Base-by-base conservation (phyloP, 2,113 vertebrate species). In the Alligator sinensis region DNA sequence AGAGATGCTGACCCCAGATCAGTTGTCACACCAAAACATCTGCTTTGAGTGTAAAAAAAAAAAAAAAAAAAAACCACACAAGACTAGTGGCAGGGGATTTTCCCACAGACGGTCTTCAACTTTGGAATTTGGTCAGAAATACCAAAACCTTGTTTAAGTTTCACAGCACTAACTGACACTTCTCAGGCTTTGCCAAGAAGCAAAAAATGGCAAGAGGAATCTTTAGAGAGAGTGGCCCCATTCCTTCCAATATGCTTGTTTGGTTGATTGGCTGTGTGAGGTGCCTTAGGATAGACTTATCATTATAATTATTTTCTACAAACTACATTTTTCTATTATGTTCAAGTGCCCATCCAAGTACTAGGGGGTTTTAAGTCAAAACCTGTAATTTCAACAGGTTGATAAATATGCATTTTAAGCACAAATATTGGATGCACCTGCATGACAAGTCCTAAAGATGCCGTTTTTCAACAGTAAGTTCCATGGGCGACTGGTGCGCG, bases 371-470 rank as follows among this genome's bases (percentile, higher is more conserved):
- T 47, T 47, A 47, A 9, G 2, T 77, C 34, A 57, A 75, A 61
- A 0, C 8, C 55, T 15, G 22, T 9, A 9, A 5, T 14, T 22
- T 19, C 12, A 55, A 12, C 58, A 30, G 70, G 22, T 25, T 25
- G 21, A 1, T 6, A 82, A 82, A 18, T 2, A 68, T 0, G 21
- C 2, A 15, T 14, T 70, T 79, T 2, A 72, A 79, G 81, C 28
- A 81, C 19, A 54, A 54, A 0, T 0, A 0, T 1, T 1, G 60
- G 28, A 63, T 72, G 76, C 18, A 0, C 30, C 14, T 3, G 0
- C 18, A 3, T 5, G 9, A 14, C 57, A 21, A 55, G 75, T 47
- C 59, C 14, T 80, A 22, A 15, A 80, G 6, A 12, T 0, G 1
- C 47, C 11, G 1, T 2, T 18, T 2, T 2, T 47, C 47, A 47